Conservation (phyloP, 2,797 vertebrate genomes). For the Siniperca obscura region DNA sequence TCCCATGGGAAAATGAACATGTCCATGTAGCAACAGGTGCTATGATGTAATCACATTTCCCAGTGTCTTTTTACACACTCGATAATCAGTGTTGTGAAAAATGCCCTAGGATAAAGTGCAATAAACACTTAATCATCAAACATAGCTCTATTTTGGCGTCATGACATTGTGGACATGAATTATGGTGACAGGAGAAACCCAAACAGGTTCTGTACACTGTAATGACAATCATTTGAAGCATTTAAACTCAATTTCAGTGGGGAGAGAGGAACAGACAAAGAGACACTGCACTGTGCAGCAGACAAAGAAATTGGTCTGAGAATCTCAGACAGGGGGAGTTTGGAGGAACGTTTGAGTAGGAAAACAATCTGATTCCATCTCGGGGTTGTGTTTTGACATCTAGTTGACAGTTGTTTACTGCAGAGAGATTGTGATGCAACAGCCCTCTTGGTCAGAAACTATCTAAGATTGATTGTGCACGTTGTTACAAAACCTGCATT, state of each 20-base stretch:
- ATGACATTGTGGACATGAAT: conserved; percentile 20
- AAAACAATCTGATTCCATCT: conserved; percentile 68
- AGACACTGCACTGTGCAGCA: conserved; percentile 48
- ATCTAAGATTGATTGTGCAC: conserved; percentile 2
- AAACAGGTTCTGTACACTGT: conserved; percentile 51
- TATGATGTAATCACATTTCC: conserved; percentile 63
- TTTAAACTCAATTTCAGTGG: conserved; percentile 44
- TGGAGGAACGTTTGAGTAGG: conserved; percentile 77
- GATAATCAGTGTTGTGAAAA: conserved; percentile 29
- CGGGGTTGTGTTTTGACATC: conserved; percentile 66
- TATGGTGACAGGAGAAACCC: conserved; percentile 23
- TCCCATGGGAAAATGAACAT: conserved; percentile 48
- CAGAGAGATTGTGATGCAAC: conserved; percentile 46
- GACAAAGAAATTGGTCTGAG: conserved; percentile 68
- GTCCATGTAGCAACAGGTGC: conserved; percentile 77
- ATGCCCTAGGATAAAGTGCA: conserved; percentile 19
- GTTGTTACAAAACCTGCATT: background rate
- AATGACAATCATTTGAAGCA: conserved; percentile 53
- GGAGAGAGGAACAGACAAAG: conserved; percentile 42
- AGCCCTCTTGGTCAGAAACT: conserved; percentile 13
- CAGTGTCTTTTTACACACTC: conserved; percentile 11
- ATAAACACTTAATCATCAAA: conserved; percentile 17
- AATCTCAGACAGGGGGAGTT: conserved; percentile 69
- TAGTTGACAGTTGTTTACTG: conserved; percentile 71
- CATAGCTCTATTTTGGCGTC: conserved; percentile 28